phyloP scores from a whole-genome alignment of 2,113 vertebrate genomes.

The Cephalopterus ornatus region DNA sequence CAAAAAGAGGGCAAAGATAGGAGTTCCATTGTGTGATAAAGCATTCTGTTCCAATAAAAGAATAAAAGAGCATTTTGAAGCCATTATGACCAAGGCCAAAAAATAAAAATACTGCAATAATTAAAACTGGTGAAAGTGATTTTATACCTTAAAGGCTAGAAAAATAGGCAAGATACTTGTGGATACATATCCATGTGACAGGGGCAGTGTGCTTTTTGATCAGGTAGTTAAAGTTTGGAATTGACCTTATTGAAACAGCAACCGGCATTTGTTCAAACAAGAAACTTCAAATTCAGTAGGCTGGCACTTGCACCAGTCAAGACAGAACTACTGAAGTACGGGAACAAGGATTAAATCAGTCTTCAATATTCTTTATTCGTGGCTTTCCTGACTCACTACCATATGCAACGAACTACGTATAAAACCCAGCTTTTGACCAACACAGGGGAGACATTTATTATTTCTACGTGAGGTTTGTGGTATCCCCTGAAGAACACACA shows the following conservation, averaged over 20 bases:
- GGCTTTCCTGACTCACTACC: not conserved
- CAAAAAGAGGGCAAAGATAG: not conserved
- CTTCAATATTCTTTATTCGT: not conserved
- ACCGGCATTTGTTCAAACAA: not conserved
- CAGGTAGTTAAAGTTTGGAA: not conserved
- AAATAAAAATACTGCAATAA: not conserved
- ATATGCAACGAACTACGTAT: not conserved
- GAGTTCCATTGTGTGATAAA: not conserved
- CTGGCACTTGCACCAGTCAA: not conserved
- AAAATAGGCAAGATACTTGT: not conserved
- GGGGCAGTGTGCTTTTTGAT: rapidly evolving
- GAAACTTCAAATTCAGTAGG: not conserved
- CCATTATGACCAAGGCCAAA: not conserved
- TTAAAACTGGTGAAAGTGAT: not conserved
- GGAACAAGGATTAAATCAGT: not conserved
- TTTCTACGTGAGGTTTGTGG: not conserved
- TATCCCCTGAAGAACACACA: not conserved
- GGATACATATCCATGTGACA: not conserved
- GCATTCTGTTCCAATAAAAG: not conserved
- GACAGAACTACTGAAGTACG: not conserved
- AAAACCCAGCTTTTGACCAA: not conserved
- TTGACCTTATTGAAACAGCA: not conserved
- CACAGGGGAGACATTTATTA: not conserved
- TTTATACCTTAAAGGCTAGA: not conserved
- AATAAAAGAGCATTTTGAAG: not conserved